Conservation (phyloP, 2,888 invertebrate genomes). For the Thymelicus acteon region DNA sequence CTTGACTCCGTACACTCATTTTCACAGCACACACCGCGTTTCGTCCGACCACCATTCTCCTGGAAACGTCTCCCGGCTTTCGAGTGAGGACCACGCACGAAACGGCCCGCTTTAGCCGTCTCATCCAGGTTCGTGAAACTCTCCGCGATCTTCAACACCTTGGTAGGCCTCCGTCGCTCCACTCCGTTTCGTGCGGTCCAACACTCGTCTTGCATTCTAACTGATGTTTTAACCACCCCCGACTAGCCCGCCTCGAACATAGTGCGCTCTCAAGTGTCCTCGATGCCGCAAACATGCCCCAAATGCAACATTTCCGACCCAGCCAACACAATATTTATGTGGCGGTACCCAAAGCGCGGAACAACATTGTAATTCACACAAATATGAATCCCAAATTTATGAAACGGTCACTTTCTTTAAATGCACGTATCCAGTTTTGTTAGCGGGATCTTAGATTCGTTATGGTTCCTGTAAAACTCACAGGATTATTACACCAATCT, state of each 20-base stretch:
- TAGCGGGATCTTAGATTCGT: conserved; percentile 49
- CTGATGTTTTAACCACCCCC: conserved; percentile 57
- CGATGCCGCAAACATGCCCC: conserved; percentile 59
- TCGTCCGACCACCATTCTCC: conserved; percentile 66
- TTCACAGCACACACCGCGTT: conserved; percentile 76
- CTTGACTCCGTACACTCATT: conserved; percentile 77
- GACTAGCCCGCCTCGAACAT: conserved; percentile 78
- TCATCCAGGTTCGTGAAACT: conserved; percentile 83
- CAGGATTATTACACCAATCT: conserved; percentile 45
- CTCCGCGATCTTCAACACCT: conserved; percentile 82
- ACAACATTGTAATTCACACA: conserved; percentile 72
- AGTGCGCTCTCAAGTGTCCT: conserved; percentile 69
- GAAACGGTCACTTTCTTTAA: conserved; percentile 78
- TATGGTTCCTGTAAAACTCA: conserved; percentile 14
- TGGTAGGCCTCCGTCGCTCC: conserved; percentile 79
- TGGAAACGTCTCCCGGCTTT: conserved; percentile 67
- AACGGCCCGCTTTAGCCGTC: conserved; percentile 75
- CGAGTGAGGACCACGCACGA: conserved; percentile 76
- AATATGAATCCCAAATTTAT: conserved; percentile 66
- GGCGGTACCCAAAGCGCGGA: conserved; percentile 72
- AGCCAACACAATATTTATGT: conserved; percentile 59
- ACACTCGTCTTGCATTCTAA: conserved; percentile 82
- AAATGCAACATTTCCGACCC: conserved; percentile 52
- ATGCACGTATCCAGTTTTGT: conserved; percentile 61
- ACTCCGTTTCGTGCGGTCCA: conserved; percentile 64